A percentile compares a stretch with the other conserved stretches of the same genome.
phyloP scores from a whole-genome alignment of 2,797 vertebrate species.

The Threskiornis aethiopicus region DNA sequence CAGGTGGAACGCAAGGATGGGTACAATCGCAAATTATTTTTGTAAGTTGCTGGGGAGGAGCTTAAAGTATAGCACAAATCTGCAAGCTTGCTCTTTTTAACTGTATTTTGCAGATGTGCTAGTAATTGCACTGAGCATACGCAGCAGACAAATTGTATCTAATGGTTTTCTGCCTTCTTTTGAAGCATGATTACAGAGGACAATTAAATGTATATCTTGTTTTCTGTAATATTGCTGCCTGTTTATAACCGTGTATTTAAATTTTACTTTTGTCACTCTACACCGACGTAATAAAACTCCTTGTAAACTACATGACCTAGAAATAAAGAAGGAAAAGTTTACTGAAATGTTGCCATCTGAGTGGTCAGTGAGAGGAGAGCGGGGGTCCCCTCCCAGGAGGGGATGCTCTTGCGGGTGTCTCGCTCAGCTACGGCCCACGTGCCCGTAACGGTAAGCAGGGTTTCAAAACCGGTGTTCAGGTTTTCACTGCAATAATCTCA shows the following conservation, averaged over 20 bases:
- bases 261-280: slow-evolving; percentile 79
- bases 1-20: slow-evolving; percentile 59
- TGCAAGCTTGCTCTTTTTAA: background rate
- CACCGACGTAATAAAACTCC: slow-evolving; percentile 72
- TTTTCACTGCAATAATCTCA: background rate
- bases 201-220: slow-evolving; percentile 50
- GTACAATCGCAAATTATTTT: slow-evolving; percentile 59
- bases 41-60: slow-evolving; percentile 48
- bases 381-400: background rate
- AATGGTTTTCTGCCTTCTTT: background rate
- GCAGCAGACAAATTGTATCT: background rate
- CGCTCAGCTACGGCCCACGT: fast-evolving
- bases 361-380: background rate
- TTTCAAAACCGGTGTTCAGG: background rate
- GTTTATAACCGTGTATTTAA: slow-evolving; percentile 74
- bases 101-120: background rate
- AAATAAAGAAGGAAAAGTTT: slow-evolving; percentile 74
- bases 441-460: background rate
- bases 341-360: slow-evolving; percentile 29
- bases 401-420: background rate
- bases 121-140: background rate
- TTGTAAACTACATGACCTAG: slow-evolving; percentile 77
- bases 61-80: background rate
- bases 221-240: slow-evolving; percentile 78
- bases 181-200: background rate